phyloP scores from a whole-genome alignment of 2,113 vertebrate genomes.

The Mirounga angustirostris region DNA sequence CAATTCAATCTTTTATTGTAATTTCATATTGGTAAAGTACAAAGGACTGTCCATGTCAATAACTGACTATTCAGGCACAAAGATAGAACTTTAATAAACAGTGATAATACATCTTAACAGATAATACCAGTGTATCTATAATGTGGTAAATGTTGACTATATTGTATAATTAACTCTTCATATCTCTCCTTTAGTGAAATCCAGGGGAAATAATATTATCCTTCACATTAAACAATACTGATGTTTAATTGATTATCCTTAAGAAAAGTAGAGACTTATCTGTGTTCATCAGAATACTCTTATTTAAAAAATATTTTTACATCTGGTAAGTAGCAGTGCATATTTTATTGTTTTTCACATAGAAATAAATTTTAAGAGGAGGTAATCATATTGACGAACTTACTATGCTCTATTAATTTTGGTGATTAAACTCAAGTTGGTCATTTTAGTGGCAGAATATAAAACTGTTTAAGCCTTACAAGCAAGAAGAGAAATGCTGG shows the following conservation, averaged over 20 bases:
- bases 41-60: conserved; percentile 81
- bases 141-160: conserved; percentile 44
- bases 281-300: conserved; percentile 45
- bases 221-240: conserved; percentile 54
- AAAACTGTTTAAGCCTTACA: conserved; percentile 27
- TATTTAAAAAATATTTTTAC: background rate
- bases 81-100: conserved; percentile 81
- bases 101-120: conserved; percentile 72
- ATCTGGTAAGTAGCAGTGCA: background rate
- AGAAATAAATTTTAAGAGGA: conserved; percentile 43
- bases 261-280: conserved; percentile 27
- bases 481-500: background rate
- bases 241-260: conserved; percentile 34
- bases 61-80: conserved; percentile 73
- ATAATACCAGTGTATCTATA: conserved; percentile 28
- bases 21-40: conserved; percentile 80
- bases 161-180: conserved; percentile 47
- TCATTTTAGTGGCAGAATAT: background rate
- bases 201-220: conserved; percentile 11
- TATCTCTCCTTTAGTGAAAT: conserved; percentile 5
- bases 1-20: conserved; percentile 79
- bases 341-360: conserved; percentile 67
- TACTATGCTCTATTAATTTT: conserved; percentile 49
- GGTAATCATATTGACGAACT: conserved; percentile 7
- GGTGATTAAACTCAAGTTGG: conserved; percentile 14